A percentile compares a stretch with the other conserved stretches of the same genome.
Conservation (phyloP, 2,797 vertebrate genomes). For the Esox lucius region DNA sequence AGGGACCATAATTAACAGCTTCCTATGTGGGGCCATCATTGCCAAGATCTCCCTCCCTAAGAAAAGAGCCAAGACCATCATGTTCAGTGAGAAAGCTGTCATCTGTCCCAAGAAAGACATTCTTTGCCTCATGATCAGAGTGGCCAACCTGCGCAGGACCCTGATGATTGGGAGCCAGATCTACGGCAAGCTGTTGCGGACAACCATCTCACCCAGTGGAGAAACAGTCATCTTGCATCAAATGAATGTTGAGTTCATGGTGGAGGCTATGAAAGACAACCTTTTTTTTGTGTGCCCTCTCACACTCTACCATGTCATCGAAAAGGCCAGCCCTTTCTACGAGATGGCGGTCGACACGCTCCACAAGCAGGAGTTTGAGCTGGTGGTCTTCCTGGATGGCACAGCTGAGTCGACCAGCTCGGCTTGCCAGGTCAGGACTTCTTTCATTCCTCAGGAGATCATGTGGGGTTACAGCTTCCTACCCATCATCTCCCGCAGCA, state of each 20-base stretch:
- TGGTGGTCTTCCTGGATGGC: conserved; percentile 90
- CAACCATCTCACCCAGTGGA: conserved; percentile 87
- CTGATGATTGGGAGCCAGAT: conserved; percentile 93
- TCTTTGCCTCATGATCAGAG: conserved; percentile 88
- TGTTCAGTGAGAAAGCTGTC: conserved; percentile 89
- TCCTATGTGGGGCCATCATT: conserved; percentile 93
- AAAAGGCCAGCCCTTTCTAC: conserved; percentile 92
- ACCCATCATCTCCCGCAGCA: conserved; percentile 92
- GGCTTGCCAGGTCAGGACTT: conserved; percentile 92
- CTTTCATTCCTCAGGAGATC: conserved; percentile 90
- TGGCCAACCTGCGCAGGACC: conserved; percentile 93
- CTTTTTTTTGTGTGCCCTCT: conserved; percentile 94
- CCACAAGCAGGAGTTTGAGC: conserved; percentile 89
- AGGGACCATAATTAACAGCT: conserved; percentile 90
- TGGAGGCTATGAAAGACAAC: conserved; percentile 92
- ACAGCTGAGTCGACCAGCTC: conserved; percentile 94
- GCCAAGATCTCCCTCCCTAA: conserved; percentile 92
- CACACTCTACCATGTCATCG: conserved; percentile 90
- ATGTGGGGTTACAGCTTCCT: conserved; percentile 94
- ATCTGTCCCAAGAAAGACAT: conserved; percentile 85
- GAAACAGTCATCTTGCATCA: conserved; percentile 94
- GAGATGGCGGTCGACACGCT: conserved; percentile 90
- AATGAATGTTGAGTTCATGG: conserved; percentile 87
- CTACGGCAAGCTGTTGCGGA: conserved; percentile 91
- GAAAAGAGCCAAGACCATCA: conserved; percentile 92